Base-by-base conservation (phyloP, 1,140 invertebrate species). In the Dendroctonus valens region DNA sequence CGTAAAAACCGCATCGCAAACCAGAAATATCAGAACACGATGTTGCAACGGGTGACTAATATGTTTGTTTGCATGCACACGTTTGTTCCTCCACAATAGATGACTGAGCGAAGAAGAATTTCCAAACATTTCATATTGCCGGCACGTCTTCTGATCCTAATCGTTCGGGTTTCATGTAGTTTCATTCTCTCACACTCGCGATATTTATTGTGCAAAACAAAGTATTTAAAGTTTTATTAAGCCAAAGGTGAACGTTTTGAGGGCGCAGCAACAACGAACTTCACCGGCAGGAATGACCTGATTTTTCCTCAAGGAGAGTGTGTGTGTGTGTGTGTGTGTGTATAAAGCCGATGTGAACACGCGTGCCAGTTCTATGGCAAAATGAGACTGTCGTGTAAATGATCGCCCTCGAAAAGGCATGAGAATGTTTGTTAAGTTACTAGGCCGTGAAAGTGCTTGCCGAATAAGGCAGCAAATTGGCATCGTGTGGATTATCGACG, bases 171-270 rank as follows among this genome's bases (percentile, higher is more conserved):
- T 26, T 55, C 38, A n/a, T 38, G 53, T 41, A 55, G 53, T 55
- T 55, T 55, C 53, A 41, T 55, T 55, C 53, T 55, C 53, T 55
- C 53, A 55, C 53, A 55, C 53, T 55, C 38, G 15, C 50, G 14
- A 52, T 26, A 52, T 52, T 26, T 26, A 12, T 52, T 52, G 53
- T 55, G 53, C 53, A 55, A 55, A 55, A 55, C 37, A 39, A 41
- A 52, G 39, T 52, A 52, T 52, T 26, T 26, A 14, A 52, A 52
- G n/a, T 55, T 40, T 55, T 55, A 55, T 55, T 55, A 55, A 41
- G 11, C 53, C 53, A 55, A 55, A 55, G 53, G 53, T 55, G 53
- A 55, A 55, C 37, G 53, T 55, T 55, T 41, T 40, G 42, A 40
- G 41, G 41, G 38, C 8, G 53, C n/a, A 15, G 53, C 53, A 40